A percentile compares a stretch with the other conserved stretches of the same genome.
These are phyloP conservation scores for Puntigrus tetrazona DNA, from an alignment of 2,113 vertebrate species.

Conservation along the genomic window DNA sequence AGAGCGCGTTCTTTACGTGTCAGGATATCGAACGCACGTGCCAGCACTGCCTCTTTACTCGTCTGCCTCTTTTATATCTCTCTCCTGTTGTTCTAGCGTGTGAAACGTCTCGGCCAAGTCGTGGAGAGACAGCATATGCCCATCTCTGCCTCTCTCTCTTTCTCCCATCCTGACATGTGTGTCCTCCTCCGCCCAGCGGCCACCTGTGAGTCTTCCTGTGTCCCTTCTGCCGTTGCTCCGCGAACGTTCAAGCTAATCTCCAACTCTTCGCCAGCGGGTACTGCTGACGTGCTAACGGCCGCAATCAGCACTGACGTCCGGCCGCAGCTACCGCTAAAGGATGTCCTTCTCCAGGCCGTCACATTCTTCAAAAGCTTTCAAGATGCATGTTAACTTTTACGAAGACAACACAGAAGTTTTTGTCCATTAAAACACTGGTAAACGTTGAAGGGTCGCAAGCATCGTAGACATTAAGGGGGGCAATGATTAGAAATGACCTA, in stretches of 20 bases:
- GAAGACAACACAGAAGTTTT: background rate
- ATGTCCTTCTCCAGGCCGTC: background rate
- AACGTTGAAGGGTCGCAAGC: background rate
- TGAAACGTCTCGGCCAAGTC: slow-evolving; percentile 62
- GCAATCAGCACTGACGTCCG: slow-evolving; percentile 41
- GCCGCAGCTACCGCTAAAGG: slow-evolving; percentile 6
- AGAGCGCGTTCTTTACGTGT: background rate
- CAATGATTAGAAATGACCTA: background rate
- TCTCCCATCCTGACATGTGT: slow-evolving; percentile 61
- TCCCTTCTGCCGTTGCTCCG: slow-evolving; percentile 37
- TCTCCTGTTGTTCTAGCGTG: slow-evolving; percentile 58
- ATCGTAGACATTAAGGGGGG: background rate
- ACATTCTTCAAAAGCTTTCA: background rate
- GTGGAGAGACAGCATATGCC: slow-evolving; percentile 69
- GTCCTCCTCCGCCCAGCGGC: slow-evolving; percentile 64
- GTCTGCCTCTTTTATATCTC: slow-evolving; percentile 26
- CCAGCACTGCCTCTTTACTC: slow-evolving; percentile 18
- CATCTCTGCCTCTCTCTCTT: slow-evolving; percentile 54
- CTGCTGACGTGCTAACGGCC: slow-evolving; percentile 52
- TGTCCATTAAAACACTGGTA: background rate
- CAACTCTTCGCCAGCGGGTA: slow-evolving; percentile 29
- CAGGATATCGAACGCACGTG: slow-evolving; percentile 28
- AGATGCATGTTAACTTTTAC: background rate
- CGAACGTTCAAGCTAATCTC: slow-evolving; percentile 50
- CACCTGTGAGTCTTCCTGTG: slow-evolving; percentile 60